phyloP scores from a whole-genome alignment of 1,140 invertebrate genomes.

The Delia radicum region DNA sequence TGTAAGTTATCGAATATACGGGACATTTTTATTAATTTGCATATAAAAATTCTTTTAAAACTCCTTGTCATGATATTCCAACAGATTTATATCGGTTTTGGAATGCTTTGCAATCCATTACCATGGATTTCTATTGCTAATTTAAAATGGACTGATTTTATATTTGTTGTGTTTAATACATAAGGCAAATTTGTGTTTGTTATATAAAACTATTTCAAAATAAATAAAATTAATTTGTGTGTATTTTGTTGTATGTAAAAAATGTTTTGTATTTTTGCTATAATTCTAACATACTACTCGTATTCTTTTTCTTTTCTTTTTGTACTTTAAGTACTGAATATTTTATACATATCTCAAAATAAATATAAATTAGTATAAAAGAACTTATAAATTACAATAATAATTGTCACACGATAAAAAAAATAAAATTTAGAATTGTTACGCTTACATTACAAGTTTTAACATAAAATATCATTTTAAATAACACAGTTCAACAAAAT shows the following conservation, averaged over 20 bases:
- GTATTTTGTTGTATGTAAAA: neutral
- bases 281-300: neutral
- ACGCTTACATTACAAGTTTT: neutral
- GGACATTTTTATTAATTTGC: too few species aligned
- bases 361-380: neutral
- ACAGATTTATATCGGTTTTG: too few species aligned
- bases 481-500: too few species aligned
- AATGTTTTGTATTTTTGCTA: neutral
- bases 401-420: neutral
- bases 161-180: neutral
- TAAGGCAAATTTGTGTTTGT: too few species aligned
- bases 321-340: neutral
- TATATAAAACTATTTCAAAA: neutral
- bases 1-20: too few species aligned
- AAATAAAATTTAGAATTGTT: neutral
- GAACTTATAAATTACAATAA: neutral
- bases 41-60: too few species aligned
- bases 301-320: neutral
- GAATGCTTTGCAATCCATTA: too few species aligned
- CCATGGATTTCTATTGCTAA: too few species aligned
- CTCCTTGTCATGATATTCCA: too few species aligned
- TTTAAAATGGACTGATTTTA: neutral
- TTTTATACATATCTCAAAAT: neutral
- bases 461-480: neutral
- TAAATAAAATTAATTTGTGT: neutral